Percentiles rank a stretch among this genome's conserved stretches.
Evolutionary conservation across 1,140 invertebrate genomes (phyloP).

Genomic region (Helicoverpa armigera): DNA sequence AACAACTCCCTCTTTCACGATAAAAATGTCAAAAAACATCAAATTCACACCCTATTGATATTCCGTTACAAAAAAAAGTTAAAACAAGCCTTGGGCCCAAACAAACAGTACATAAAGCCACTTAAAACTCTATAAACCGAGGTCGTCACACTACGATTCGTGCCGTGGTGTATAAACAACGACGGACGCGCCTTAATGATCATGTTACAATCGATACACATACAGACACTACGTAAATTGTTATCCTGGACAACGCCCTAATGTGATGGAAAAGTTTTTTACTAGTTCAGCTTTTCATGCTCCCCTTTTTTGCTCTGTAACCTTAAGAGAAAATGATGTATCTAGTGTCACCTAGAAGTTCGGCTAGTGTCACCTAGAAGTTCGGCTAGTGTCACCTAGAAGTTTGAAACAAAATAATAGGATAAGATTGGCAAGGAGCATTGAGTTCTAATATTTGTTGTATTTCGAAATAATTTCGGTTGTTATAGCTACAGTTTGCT

Average conservation of each 20-base stretch:
- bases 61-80: background rate
- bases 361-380: too few species aligned
- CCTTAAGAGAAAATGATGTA: too few species aligned
- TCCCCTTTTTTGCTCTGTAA: background rate
- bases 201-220: conserved; percentile 47
- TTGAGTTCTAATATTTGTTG: too few species aligned
- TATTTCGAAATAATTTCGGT: too few species aligned
- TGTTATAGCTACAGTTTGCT: too few species aligned
- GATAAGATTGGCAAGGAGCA: too few species aligned
- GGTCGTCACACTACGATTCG: conserved; percentile 41
- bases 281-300: background rate
- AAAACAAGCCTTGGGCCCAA: conserved; percentile 36
- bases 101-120: conserved; percentile 40
- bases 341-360: too few species aligned
- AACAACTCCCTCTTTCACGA: background rate
- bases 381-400: too few species aligned
- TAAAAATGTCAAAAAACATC: background rate
- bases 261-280: conserved; percentile 39
- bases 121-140: conserved; percentile 44
- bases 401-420: too few species aligned
- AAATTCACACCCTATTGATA: conserved; percentile 25
- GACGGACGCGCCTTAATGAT: conserved; percentile 45
- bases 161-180: conserved; percentile 42
- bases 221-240: conserved; percentile 46
- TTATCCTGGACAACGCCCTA: conserved; percentile 43